A percentile compares a stretch with the other conserved stretches of the same genome.
phyloP scores from a whole-genome alignment of 1,140 invertebrate species.

The Cydia strobilella region DNA sequence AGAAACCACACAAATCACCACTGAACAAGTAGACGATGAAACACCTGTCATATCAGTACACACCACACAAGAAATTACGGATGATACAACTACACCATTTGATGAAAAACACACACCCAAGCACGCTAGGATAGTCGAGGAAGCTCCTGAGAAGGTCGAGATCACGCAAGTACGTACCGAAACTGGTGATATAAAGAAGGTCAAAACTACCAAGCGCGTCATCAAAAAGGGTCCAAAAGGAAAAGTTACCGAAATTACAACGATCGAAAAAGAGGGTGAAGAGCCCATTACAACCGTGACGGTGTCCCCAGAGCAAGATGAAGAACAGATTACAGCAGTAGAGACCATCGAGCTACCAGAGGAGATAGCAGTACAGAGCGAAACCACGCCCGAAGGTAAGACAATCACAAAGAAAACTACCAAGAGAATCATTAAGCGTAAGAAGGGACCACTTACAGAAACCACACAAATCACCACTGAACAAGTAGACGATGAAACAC shows the following conservation, averaged over 20 bases:
- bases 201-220: constrained; percentile 41
- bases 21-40: constrained; percentile 46
- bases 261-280: constrained; percentile 58
- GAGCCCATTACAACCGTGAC: constrained; percentile 54
- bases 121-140: constrained; percentile 41
- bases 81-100: not conserved
- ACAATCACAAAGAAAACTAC: constrained; percentile 44
- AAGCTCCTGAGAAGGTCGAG: constrained; percentile 63
- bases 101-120: constrained; percentile 32
- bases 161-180: constrained; percentile 63
- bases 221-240: constrained; percentile 57
- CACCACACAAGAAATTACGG: constrained; percentile 36
- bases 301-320: constrained; percentile 41
- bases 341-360: constrained; percentile 42
- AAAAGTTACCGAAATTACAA: constrained; percentile 56
- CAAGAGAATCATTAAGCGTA: constrained; percentile 52
- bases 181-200: constrained; percentile 46
- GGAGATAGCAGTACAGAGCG: constrained; percentile 37
- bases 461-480: constrained; percentile 45
- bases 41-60: constrained; percentile 36
- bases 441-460: constrained; percentile 48
- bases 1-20: constrained; percentile 30
- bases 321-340: constrained; percentile 34
- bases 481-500: constrained; percentile 42
- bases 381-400: constrained; percentile 47